Conservation (phyloP, 53 echinoderm and acorn worm species). For the Hippasteria phrygiana region DNA sequence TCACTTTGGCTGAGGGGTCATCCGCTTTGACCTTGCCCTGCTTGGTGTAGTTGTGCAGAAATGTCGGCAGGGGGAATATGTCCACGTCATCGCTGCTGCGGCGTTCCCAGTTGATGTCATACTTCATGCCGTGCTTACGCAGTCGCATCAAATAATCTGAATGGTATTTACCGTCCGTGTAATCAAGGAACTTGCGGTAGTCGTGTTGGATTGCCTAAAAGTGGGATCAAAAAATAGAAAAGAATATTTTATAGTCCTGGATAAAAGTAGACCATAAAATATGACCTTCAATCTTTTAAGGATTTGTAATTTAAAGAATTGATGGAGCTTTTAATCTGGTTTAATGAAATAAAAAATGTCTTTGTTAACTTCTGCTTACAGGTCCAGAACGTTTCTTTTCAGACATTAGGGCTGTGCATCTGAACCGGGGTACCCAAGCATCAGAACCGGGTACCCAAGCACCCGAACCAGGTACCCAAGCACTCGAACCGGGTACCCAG, state of each 20-base stretch:
- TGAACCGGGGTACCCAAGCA: no score
- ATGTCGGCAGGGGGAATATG: slow-evolving; percentile 84
- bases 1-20: slow-evolving; percentile 60
- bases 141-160: slow-evolving; percentile 96
- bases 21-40: slow-evolving; percentile 73
- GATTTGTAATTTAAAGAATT: no score
- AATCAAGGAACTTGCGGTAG: slow-evolving; percentile 93
- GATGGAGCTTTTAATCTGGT: no score
- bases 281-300: no score
- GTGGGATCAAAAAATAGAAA: neutral
- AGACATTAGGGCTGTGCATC: no score
- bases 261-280: no score
- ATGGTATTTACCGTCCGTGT: slow-evolving; percentile 97
- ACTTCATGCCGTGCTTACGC: slow-evolving; percentile 94
- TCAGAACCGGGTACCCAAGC: no score
- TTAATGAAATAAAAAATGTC: no score
- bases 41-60: slow-evolving; percentile 78
- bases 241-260: neutral
- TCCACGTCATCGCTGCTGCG: slow-evolving; percentile 85
- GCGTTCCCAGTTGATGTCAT: slow-evolving; percentile 87
- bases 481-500: no score
- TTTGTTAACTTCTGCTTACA: no score
- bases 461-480: no score
- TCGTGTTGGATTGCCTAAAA: slow-evolving; percentile 94
- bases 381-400: no score